phyloP scores from a whole-genome alignment of 2,888 invertebrate species.

The Scrobipalpa atriplicella region DNA sequence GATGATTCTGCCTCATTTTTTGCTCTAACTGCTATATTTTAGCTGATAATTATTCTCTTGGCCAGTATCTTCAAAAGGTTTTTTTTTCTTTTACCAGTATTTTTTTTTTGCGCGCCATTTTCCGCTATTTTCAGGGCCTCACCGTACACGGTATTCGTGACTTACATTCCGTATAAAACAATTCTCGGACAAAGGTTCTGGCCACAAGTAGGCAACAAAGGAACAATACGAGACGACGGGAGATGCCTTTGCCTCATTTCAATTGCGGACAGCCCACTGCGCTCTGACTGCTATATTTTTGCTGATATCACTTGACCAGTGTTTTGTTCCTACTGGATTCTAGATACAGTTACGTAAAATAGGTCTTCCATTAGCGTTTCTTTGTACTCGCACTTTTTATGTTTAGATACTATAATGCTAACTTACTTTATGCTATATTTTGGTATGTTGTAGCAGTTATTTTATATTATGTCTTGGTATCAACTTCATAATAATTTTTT shows the following conservation, averaged over 20 bases:
- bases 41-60: no score
- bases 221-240: constrained; percentile 68
- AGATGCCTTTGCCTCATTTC: constrained; percentile 77
- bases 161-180: constrained; percentile 81
- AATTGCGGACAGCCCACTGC: constrained; percentile 66
- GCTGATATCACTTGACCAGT: constrained; percentile 28
- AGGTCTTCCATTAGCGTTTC: no score
- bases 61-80: no score
- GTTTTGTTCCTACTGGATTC: background rate
- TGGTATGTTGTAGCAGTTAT: no score
- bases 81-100: background rate
- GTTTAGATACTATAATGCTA: no score
- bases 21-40: no score
- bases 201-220: constrained; percentile 76
- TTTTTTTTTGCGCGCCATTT: background rate
- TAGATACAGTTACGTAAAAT: no score
- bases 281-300: constrained; percentile 35
- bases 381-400: no score
- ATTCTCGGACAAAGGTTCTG: constrained; percentile 79
- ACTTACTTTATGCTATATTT: no score
- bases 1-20: no score
- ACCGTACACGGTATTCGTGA: constrained; percentile 76
- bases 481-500: no score
- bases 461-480: no score
- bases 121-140: background rate